Percentiles rank a stretch among this genome's conserved stretches.
phyloP scores from a whole-genome alignment of 2,113 vertebrate genomes.

The Xyrauchen texanus region DNA sequence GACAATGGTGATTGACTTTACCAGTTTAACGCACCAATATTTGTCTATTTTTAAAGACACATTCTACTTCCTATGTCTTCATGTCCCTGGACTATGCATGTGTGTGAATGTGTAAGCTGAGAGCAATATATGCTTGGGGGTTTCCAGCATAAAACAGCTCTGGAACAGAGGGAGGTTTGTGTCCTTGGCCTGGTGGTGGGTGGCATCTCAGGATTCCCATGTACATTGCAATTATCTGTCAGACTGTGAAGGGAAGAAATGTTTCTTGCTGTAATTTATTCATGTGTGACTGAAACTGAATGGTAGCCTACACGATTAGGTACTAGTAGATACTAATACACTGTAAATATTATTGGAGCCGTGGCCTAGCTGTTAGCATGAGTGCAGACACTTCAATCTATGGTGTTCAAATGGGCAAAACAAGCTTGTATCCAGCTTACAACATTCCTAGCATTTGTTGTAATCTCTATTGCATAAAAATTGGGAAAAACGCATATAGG shows the following conservation, averaged over 20 bases:
- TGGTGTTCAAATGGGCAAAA: too few relatives aligned
- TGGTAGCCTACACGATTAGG: too few relatives aligned
- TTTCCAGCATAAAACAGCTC: slow-evolving; percentile 69
- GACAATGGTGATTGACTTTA: background rate
- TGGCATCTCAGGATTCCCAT: slow-evolving; percentile 72
- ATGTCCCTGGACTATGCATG: slow-evolving; percentile 47
- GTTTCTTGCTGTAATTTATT: slow-evolving; percentile 37
- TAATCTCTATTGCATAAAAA: too few relatives aligned
- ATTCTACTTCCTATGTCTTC: slow-evolving; percentile 41
- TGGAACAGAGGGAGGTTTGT: slow-evolving; percentile 73
- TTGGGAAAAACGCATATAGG: too few relatives aligned
- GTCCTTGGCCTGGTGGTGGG: slow-evolving; percentile 67
- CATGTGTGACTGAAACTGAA: slow-evolving; percentile 15
- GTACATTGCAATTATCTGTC: slow-evolving; percentile 67
- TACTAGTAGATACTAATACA: background rate
- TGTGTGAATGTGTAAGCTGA: slow-evolving; percentile 53
- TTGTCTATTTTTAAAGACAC: slow-evolving; percentile 59
- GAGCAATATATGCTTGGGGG: slow-evolving; percentile 61
- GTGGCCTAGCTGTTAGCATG: background rate
- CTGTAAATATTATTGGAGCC: background rate
- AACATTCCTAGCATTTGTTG: too few relatives aligned
- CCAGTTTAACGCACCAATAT: background rate
- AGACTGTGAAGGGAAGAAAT: slow-evolving; percentile 51
- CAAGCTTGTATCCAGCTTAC: too few relatives aligned
- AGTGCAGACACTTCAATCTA: too few relatives aligned